phyloP scores from a whole-genome alignment of 2,888 invertebrate genomes.

The Cephus sareptanus region DNA sequence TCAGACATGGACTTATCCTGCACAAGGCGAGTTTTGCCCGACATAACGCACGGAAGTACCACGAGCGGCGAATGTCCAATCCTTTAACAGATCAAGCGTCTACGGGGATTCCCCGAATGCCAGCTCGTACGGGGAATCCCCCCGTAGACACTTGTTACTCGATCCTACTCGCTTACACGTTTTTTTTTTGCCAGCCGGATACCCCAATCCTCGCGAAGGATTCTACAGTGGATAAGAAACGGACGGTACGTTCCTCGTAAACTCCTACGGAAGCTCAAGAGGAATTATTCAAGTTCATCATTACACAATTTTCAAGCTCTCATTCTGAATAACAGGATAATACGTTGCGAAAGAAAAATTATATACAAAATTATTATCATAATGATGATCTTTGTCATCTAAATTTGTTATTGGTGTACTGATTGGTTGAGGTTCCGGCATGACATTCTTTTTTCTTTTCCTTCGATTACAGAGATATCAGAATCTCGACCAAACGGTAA shows the following conservation, averaged over 20 bases:
- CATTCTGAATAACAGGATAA: background rate
- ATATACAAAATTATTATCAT: background rate
- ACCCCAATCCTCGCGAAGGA: background rate
- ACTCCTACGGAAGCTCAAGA: background rate
- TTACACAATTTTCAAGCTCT: background rate
- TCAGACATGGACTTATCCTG: conserved; percentile 46
- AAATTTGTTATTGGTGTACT: background rate
- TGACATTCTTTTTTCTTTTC: background rate
- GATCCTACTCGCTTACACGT: background rate
- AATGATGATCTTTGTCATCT: background rate
- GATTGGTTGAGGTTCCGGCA: background rate
- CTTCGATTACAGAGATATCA: background rate
- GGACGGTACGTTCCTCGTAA: background rate
- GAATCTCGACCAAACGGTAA: background rate
- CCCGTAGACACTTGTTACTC: background rate
- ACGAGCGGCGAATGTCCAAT: background rate
- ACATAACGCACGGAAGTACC: conserved; percentile 40
- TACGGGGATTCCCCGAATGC: background rate
- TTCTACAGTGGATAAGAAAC: background rate
- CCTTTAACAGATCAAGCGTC: background rate
- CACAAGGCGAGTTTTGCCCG: conserved; percentile 49
- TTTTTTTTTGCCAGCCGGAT: background rate
- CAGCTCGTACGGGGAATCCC: background rate
- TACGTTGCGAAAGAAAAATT: background rate
- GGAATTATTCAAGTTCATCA: background rate